phyloP scores from a whole-genome alignment of 1,140 invertebrate genomes.

The Hormaphis cornu region DNA sequence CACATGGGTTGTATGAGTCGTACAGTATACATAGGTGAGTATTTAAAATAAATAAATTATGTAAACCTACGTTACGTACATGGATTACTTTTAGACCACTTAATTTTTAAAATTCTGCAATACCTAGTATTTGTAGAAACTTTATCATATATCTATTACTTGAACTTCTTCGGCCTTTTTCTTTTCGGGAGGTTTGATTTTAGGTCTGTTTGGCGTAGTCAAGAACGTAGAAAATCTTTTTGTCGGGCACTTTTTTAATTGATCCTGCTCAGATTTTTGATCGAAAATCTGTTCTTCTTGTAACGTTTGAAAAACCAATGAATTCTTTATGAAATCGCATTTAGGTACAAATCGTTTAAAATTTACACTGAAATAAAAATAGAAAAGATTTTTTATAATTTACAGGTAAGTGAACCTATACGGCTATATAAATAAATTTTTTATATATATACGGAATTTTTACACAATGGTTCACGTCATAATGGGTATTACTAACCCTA shows the following conservation, averaged over 20 bases:
- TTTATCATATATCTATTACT: background rate
- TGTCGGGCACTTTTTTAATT: constrained; percentile 37
- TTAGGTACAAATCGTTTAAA: constrained; percentile 58
- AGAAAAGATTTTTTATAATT: background rate
- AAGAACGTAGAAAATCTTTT: constrained; percentile 41
- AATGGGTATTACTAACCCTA: constrained; percentile 54
- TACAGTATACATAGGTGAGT: no score
- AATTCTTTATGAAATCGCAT: constrained; percentile 52
- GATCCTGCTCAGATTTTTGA: constrained; percentile 38
- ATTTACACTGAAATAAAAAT: constrained; percentile 47
- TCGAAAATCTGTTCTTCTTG: constrained; percentile 39
- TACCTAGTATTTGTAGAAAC: no score
- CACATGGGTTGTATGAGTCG: no score
- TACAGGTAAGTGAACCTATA: background rate
- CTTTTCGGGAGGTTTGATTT: constrained; percentile 34
- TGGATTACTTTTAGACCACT: no score
- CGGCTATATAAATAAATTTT: no score
- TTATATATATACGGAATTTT: constrained; percentile 1
- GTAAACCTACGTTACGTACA: no score
- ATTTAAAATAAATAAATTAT: no score
- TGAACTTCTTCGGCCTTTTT: constrained; percentile 18
- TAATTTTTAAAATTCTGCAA: no score
- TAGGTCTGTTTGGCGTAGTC: constrained; percentile 35
- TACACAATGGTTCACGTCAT: constrained; percentile 5
- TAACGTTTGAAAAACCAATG: constrained; percentile 54